phyloP scores from a whole-genome alignment of 2,113 vertebrate species.

The Stegastes partitus region DNA sequence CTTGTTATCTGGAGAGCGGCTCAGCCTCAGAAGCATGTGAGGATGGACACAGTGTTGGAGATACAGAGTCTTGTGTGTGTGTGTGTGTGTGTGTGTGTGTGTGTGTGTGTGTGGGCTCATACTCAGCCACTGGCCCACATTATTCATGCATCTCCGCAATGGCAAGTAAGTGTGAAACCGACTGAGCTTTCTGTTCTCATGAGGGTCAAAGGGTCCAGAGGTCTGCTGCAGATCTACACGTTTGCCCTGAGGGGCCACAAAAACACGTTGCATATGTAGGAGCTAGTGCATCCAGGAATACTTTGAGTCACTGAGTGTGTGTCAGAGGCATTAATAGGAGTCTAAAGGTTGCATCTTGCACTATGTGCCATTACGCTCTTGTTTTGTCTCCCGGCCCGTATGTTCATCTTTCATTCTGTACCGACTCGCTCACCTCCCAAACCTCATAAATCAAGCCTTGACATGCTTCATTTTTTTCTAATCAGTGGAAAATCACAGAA shows the following conservation, averaged over 20 bases:
- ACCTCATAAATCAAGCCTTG: conserved; percentile 19
- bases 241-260: neutral
- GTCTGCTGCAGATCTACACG: conserved; percentile 20
- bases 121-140: conserved; percentile 48
- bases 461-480: neutral
- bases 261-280: neutral
- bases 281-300: neutral
- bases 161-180: conserved; percentile 32
- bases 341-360: neutral
- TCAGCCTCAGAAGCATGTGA: conserved; percentile 40
- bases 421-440: conserved; percentile 4
- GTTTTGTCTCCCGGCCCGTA: neutral
- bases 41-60: conserved; percentile 37
- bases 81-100: conserved; percentile 21
- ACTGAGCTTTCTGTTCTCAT: conserved; percentile 3
- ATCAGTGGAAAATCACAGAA: conserved; percentile 6
- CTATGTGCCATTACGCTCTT: neutral
- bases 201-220: conserved; percentile 46
- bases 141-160: conserved; percentile 40
- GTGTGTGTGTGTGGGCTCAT: conserved; percentile 38
- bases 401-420: neutral
- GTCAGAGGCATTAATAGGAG: neutral
- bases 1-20: conserved; percentile 65
- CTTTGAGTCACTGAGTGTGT: neutral
- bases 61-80: conserved; percentile 32